A percentile compares a stretch with the other conserved stretches of the same genome.
These are phyloP conservation scores for Drosophila fungiperda DNA, from an alignment of 2,888 invertebrate species.

Conservation along the genomic window DNA sequence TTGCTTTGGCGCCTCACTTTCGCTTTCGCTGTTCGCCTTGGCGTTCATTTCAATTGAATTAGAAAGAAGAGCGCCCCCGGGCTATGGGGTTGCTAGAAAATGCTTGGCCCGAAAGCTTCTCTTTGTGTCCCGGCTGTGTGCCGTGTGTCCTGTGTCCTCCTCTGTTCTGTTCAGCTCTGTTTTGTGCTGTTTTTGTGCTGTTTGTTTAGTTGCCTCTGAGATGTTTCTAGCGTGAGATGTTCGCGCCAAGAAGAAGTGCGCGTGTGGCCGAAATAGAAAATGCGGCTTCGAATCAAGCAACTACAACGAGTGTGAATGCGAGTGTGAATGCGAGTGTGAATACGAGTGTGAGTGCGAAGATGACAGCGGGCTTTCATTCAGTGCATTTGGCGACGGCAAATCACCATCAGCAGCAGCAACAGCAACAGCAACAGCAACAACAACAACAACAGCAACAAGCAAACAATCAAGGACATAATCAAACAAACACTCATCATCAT, in stretches of 20 bases:
- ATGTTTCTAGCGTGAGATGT: slow-evolving; percentile 83
- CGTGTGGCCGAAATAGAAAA: slow-evolving; percentile 70
- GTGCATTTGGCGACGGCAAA: slow-evolving; percentile 79
- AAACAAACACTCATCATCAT: slow-evolving; percentile 2
- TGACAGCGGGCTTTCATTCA: slow-evolving; percentile 81
- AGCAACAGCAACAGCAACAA: background rate
- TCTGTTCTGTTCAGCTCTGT: background rate
- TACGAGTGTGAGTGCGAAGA: slow-evolving; percentile 51
- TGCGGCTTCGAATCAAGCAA: slow-evolving; percentile 29
- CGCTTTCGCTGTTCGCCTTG: slow-evolving; percentile 45
- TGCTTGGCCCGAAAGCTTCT: slow-evolving; percentile 61
- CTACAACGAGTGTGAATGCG: slow-evolving; percentile 30
- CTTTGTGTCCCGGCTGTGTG: slow-evolving; percentile 23
- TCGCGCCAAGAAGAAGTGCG: slow-evolving; percentile 75
- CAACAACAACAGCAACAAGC: slow-evolving; percentile 7
- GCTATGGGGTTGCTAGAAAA: slow-evolving; percentile 11
- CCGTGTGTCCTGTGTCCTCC: background rate
- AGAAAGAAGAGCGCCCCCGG: slow-evolving; percentile 48
- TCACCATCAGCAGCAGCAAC: slow-evolving; percentile 49
- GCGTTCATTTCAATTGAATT: slow-evolving; percentile 70
- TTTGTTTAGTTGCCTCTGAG: slow-evolving; percentile 81
- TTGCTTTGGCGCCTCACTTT: slow-evolving; percentile 48
- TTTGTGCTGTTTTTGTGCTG: slow-evolving; percentile 13
- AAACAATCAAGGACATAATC: slow-evolving; percentile 1
- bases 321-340: slow-evolving; percentile 10